Base-by-base conservation (phyloP, 92 coral and sea anemone genomes). In the Porites rus region DNA sequence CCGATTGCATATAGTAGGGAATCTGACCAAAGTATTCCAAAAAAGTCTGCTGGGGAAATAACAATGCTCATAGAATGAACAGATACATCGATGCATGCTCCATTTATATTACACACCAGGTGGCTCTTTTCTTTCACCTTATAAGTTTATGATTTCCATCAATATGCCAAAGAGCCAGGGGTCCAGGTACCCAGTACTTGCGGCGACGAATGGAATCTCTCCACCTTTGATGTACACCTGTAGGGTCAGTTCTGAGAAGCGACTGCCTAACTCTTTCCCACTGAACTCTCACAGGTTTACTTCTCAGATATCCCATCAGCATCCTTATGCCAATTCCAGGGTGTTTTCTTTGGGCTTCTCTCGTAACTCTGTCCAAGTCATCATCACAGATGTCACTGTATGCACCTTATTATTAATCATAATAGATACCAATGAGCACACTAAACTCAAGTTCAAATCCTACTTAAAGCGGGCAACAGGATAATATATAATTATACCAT, bases 221-320 rank as follows among this genome's bases (percentile, higher is more conserved):
- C 92, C 92, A 88, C 54, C 84, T 75, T 56, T 88, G 92, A 52
- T 75, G 78, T 12, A 83, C 92, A 19, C 84, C 92, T 10, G 83
- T 65, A 51, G 92, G 92, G 64, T 88, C 92, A 83, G 92, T 83
- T 51, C 82, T 87, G 14, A 87, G 81, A 11, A 87, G 65, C 5
- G 91, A 87, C 22, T 76, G 84, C 9, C 91, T 56, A 18, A 76
- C 83, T 76, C 91, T 88, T 69, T 88, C 91, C 84, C 92, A 77
- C 75, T 89, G 92, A 14, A 89, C 75, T 20, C 82, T 74, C 13
- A 58, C 19, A 16, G 86, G 86, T 70, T 70, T 66, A 65, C 89
- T 58, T 16, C 25, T 65, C 24, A 90, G 18, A 71, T 90, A 58
- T 1, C 90, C 83, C 81, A 59, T 90, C 13, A 85, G 77, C 87